A percentile compares a stretch with the other conserved stretches of the same genome.
These are phyloP conservation scores for Chromis chromis DNA, from an alignment of 2,797 vertebrate genomes.

Conservation along the genomic window DNA sequence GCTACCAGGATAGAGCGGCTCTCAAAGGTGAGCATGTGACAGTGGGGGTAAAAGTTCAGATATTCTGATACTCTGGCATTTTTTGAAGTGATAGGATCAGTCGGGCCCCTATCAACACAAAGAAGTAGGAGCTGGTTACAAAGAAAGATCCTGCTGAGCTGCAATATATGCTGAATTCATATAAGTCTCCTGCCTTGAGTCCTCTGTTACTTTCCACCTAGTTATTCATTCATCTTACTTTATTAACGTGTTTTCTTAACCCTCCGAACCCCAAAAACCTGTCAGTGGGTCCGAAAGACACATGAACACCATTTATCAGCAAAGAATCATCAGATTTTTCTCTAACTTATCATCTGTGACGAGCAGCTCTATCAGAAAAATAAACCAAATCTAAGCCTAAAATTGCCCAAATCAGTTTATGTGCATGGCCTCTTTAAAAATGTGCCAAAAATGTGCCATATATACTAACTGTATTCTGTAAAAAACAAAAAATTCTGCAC, in stretches of 20 bases:
- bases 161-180: constrained; percentile 17
- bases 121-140: constrained; percentile 50
- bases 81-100: constrained; percentile 81
- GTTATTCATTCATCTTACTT: background rate
- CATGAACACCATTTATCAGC: too few relatives aligned
- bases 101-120: constrained; percentile 78
- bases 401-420: too few relatives aligned
- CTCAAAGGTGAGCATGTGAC: constrained; percentile 61
- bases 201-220: background rate
- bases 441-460: too few relatives aligned
- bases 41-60: constrained; percentile 80
- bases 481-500: too few relatives aligned
- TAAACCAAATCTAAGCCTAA: too few relatives aligned
- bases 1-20: constrained; percentile 46
- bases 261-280: too few relatives aligned
- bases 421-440: too few relatives aligned
- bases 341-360: too few relatives aligned
- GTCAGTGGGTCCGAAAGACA: too few relatives aligned
- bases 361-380: too few relatives aligned
- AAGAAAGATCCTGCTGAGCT: constrained; percentile 23
- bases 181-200: constrained; percentile 1
- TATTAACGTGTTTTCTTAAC: background rate
- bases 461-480: too few relatives aligned
- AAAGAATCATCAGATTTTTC: too few relatives aligned
- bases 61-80: constrained; percentile 83